phyloP scores from a whole-genome alignment of 2,113 vertebrate species.

The Talpa occidentalis region DNA sequence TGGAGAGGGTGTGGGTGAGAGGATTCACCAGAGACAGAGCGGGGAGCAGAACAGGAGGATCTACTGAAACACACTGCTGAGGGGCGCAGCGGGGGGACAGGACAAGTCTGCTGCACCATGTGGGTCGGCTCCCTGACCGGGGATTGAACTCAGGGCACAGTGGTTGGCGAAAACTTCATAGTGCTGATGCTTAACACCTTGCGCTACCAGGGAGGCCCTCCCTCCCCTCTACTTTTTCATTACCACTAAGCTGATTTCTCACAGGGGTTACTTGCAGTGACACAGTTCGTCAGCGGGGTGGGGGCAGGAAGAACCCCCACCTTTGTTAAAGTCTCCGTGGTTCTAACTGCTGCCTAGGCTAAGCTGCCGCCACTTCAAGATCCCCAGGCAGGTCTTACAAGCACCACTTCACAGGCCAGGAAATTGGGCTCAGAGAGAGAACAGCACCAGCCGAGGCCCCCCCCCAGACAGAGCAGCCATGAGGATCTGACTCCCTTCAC shows the following conservation, averaged over 20 bases:
- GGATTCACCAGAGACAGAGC: no score
- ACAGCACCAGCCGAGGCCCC: not conserved
- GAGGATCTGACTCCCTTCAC: not conserved
- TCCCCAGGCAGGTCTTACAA: not conserved
- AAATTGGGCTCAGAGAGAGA: not conserved
- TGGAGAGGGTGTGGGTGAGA: no score
- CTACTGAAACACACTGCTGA: no score
- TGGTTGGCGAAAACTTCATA: no score
- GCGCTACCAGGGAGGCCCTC: no score
- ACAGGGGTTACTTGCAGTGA: not conserved
- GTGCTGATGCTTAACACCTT: no score
- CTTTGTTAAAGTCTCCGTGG: not conserved
- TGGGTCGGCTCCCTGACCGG: no score
- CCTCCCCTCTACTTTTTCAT: no score
- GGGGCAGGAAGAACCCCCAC: not conserved
- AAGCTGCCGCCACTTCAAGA: not conserved
- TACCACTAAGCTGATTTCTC: not conserved
- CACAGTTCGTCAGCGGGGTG: not conserved
- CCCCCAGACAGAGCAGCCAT: not conserved
- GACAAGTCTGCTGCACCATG: no score
- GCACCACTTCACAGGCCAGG: not conserved
- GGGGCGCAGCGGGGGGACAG: no score
- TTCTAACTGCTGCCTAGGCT: not conserved
- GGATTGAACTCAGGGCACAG: no score
- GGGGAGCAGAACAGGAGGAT: no score